Conservation (phyloP, 2,797 vertebrate genomes). For the Pseudocheirus occidentalis region DNA sequence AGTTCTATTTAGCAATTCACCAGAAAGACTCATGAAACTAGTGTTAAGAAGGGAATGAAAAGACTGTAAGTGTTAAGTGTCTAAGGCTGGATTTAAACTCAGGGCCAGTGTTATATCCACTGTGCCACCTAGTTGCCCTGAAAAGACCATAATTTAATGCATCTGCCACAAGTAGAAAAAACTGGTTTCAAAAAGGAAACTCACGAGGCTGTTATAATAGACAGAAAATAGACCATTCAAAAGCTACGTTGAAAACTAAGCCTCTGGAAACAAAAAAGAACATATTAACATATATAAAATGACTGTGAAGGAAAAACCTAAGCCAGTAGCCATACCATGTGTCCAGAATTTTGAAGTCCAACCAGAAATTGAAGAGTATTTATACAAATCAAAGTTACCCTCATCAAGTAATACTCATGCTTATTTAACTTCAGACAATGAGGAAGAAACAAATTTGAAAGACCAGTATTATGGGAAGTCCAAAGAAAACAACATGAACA, state of each 20-base stretch:
- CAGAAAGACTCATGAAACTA: slow-evolving; percentile 55
- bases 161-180: slow-evolving; percentile 55
- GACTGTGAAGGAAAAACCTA: slow-evolving; percentile 33
- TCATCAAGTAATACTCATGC: slow-evolving; percentile 45
- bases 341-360: slow-evolving; percentile 56
- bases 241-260: slow-evolving; percentile 57
- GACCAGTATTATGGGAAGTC: slow-evolving; percentile 49
- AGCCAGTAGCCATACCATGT: slow-evolving; percentile 30
- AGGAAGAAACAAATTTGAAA: slow-evolving; percentile 55
- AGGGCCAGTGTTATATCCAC: too few species aligned
- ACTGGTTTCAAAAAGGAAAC: slow-evolving; percentile 58
- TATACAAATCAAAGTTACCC: slow-evolving; percentile 50
- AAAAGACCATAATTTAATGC: slow-evolving; percentile 51
- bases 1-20: slow-evolving; percentile 50
- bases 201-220: slow-evolving; percentile 29
- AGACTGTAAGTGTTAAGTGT: slow-evolving; percentile 17
- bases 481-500: slow-evolving; percentile 65
- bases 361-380: slow-evolving; percentile 47
- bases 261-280: slow-evolving; percentile 45
- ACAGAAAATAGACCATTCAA: slow-evolving; percentile 52
- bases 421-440: slow-evolving; percentile 56
- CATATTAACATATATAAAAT: slow-evolving; percentile 31
- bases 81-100: too few species aligned
- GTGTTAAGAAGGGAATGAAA: slow-evolving; percentile 59
- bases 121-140: background rate